Evolutionary conservation across 2,113 vertebrate species (phyloP).

Genomic region (Sceloporus undulatus): DNA sequence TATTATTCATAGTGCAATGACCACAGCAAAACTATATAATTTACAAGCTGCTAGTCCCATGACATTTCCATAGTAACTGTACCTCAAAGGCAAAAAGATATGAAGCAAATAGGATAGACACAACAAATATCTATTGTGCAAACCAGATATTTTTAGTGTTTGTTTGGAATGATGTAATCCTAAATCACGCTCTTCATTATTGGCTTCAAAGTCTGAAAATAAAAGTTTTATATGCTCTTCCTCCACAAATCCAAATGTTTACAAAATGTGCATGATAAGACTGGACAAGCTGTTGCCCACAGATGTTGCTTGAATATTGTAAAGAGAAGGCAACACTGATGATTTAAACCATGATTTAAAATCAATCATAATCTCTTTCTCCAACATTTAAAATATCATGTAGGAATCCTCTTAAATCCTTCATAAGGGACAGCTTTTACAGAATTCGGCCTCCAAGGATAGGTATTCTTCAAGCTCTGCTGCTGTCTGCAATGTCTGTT

Average conservation of each 20-base stretch:
- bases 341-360: background rate
- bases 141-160: background rate
- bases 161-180: background rate
- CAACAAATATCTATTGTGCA: slow-evolving; percentile 6
- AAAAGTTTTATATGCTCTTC: background rate
- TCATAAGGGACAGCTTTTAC: slow-evolving; percentile 53
- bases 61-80: slow-evolving; percentile 57
- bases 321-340: background rate
- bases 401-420: slow-evolving; percentile 6
- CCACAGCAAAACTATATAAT: background rate
- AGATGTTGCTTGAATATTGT: background rate
- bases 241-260: background rate
- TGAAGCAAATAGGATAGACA: slow-evolving; percentile 40
- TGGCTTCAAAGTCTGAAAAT: background rate
- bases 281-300: background rate
- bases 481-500: slow-evolving; percentile 62
- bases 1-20: background rate
- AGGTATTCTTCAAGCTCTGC: slow-evolving; percentile 29
- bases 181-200: background rate
- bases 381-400: slow-evolving; percentile 21
- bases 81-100: slow-evolving; percentile 50
- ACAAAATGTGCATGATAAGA: background rate
- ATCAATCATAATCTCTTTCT: background rate
- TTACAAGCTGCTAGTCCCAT: background rate
- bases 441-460: slow-evolving; percentile 49